phyloP scores from a whole-genome alignment of 1,140 invertebrate genomes.

The Drosophila truncata region DNA sequence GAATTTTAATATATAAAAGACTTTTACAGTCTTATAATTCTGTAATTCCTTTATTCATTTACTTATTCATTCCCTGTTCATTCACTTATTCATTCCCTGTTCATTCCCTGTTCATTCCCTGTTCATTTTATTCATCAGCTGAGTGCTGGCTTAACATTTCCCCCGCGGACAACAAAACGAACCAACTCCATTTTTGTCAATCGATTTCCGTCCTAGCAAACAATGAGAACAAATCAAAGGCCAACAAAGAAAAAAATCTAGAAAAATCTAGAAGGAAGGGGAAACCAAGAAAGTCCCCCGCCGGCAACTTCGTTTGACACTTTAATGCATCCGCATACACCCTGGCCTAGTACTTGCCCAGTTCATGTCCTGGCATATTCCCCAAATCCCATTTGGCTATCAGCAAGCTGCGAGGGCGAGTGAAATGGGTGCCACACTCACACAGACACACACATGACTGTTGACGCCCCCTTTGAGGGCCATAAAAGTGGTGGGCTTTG shows the following conservation, averaged over 20 bases:
- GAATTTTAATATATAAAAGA: too few species aligned
- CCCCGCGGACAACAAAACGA: conserved; percentile 6
- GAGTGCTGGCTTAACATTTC: conserved; percentile 4
- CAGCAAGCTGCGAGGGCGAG: conserved; percentile 37
- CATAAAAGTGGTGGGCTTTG: conserved; percentile 52
- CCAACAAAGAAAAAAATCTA: conserved; percentile 2
- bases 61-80: conserved; percentile 20
- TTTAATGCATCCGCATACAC: conserved; percentile 57
- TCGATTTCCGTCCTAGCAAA: conserved; percentile 28
- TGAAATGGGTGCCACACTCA: not conserved
- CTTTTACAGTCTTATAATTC: too few species aligned
- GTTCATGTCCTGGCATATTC: conserved; percentile 53
- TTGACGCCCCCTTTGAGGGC: conserved; percentile 60
- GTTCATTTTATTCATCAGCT: conserved; percentile 29
- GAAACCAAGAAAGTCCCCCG: conserved; percentile 34
- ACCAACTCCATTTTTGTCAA: conserved; percentile 4
- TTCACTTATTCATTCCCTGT: conserved; percentile 15
- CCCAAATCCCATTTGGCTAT: conserved; percentile 80
- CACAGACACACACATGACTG: not conserved
- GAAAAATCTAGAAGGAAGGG: too few species aligned
- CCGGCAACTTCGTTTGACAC: conserved; percentile 64
- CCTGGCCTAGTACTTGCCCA: not conserved
- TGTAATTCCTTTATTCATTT: too few species aligned
- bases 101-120: conserved; percentile 25
- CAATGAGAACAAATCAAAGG: conserved; percentile 68